Percentiles rank a stretch among this genome's conserved stretches.
phyloP scores from a whole-genome alignment of 1,140 invertebrate species.

The Ctenoplectra terminalis region DNA sequence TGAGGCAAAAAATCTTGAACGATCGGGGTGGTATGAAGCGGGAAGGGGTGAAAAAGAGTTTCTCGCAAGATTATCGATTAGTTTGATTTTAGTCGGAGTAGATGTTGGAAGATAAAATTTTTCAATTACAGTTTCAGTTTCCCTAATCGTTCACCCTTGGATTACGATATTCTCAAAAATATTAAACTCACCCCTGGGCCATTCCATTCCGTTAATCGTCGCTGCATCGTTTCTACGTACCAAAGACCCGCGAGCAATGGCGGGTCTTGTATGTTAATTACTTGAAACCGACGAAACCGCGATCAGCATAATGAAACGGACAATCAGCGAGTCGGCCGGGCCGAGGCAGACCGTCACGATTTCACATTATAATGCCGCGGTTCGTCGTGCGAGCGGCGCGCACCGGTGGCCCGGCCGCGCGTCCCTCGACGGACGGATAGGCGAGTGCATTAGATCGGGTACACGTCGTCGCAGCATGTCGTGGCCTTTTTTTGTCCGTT shows the following conservation, averaged over 20 bases:
- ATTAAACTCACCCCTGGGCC: neutral
- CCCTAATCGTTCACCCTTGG: no score
- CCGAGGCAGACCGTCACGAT: conserved; percentile 59
- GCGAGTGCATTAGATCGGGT: conserved; percentile 70
- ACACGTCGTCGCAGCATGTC: conserved; percentile 75
- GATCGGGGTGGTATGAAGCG: no score
- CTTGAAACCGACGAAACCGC: conserved; percentile 63
- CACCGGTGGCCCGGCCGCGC: conserved; percentile 55
- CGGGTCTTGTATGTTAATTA: conserved; percentile 62
- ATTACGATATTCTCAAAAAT: no score
- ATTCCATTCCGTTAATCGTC: no score
- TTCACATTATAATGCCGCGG: conserved; percentile 67
- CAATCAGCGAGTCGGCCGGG: conserved; percentile 53
- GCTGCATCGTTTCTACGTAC: no score
- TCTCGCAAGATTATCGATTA: no score
- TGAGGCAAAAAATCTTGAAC: no score
- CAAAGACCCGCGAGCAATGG: neutral
- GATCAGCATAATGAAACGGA: conserved; percentile 71
- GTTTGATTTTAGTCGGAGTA: no score
- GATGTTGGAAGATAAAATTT: no score
- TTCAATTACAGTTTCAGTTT: no score
- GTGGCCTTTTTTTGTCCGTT: conserved; percentile 70
- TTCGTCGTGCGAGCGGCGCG: conserved; percentile 38
- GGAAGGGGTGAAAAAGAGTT: no score
- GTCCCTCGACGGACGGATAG: conserved; percentile 60